phyloP scores from a whole-genome alignment of 64 coral and sea anemone species.

The Montipora foliosa region DNA sequence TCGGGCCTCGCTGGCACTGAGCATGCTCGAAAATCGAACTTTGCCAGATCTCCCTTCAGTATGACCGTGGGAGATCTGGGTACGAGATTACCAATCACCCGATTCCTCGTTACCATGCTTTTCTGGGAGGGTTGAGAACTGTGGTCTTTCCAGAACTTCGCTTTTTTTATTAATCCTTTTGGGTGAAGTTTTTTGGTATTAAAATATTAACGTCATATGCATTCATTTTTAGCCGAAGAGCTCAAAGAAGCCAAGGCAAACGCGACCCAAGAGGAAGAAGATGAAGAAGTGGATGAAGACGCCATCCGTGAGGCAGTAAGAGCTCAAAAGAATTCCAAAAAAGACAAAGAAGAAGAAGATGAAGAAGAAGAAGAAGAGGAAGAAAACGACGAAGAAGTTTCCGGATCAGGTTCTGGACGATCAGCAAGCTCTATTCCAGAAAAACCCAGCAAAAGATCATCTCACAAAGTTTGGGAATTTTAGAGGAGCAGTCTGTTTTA shows the following conservation, averaged over 20 bases:
- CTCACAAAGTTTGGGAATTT: slow-evolving; percentile 49
- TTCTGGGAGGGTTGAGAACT: no score
- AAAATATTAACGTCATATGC: not conserved
- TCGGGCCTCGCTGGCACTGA: no score
- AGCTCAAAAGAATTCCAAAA: slow-evolving; percentile 47
- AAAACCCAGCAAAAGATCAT: slow-evolving; percentile 32
- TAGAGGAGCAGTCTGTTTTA: slow-evolving; percentile 29
- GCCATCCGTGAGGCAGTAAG: slow-evolving; percentile 63
- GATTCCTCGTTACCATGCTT: no score
- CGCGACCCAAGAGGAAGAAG: slow-evolving; percentile 1
- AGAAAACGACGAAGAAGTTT: slow-evolving; percentile 7
- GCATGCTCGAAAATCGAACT: no score
- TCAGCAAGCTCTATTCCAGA: slow-evolving; percentile 44
- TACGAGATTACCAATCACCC: no score
- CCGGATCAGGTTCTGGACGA: slow-evolving; percentile 44
- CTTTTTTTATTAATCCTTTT: no score
- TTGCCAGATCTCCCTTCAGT: no score
- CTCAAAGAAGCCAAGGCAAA: slow-evolving; percentile 36
- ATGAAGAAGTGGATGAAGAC: slow-evolving; percentile 47
- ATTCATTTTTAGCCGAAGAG: slow-evolving; percentile 5
- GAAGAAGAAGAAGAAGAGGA: slow-evolving; percentile 60
- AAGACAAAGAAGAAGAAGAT: slow-evolving; percentile 40
- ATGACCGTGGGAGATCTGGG: no score
- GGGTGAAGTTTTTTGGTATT: no score
- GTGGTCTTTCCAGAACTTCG: no score